Conservation (phyloP, 2,113 vertebrate species). For the Gavialis gangeticus region DNA sequence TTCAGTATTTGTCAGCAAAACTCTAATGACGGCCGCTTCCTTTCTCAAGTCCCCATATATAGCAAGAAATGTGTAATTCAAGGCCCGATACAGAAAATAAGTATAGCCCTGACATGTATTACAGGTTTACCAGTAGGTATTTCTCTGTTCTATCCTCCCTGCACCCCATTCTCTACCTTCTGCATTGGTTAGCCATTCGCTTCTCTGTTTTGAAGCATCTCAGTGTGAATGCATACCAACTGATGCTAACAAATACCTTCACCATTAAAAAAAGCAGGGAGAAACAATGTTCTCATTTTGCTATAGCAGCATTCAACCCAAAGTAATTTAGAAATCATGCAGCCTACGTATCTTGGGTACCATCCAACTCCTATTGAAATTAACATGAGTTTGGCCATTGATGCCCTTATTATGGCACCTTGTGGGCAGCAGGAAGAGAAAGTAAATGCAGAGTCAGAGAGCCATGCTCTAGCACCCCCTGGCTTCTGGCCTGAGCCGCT, state of each 20-base stretch:
- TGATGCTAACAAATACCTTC: neutral
- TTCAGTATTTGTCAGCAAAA: neutral
- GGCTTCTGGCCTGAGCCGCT: too few relatives aligned
- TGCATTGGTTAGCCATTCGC: neutral
- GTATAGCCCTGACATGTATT: neutral
- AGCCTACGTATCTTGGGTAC: neutral
- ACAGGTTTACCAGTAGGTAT: neutral
- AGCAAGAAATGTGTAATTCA: neutral
- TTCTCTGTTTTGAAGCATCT: neutral
- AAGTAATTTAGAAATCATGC: fast-evolving
- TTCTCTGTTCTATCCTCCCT: neutral
- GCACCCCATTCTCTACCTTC: neutral
- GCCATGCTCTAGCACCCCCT: too few relatives aligned
- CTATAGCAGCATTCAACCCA: neutral
- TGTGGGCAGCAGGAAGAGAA: too few relatives aligned
- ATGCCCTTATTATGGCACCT: neutral
- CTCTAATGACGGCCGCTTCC: neutral
- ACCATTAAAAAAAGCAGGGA: neutral
- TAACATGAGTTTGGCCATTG: neutral
- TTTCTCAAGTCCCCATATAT: neutral
- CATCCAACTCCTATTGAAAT: neutral
- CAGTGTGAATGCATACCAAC: neutral
- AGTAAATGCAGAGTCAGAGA: too few relatives aligned
- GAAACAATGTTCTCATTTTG: neutral
- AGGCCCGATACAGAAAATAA: neutral